These are phyloP conservation scores for Pterocles orientalis DNA, from an alignment of 2,113 vertebrate genomes.

Conservation along the genomic window DNA sequence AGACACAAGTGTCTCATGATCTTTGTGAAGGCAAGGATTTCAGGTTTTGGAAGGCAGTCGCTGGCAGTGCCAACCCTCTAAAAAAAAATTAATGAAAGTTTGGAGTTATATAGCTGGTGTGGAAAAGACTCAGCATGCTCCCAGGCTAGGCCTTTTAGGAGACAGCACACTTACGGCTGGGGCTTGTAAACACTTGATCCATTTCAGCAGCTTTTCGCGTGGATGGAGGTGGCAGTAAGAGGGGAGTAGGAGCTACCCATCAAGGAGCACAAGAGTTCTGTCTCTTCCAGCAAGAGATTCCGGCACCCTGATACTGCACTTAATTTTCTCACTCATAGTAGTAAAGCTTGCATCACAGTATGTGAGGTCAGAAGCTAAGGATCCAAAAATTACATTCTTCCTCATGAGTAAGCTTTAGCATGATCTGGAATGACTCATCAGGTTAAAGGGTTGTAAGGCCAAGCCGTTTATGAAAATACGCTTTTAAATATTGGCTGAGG, in stretches of 20 bases:
- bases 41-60: neutral
- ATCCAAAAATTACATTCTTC: slow-evolving; percentile 35
- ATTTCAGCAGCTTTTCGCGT: neutral
- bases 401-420: slow-evolving; percentile 47
- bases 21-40: neutral
- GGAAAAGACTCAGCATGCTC: neutral
- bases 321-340: neutral
- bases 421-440: slow-evolving; percentile 37
- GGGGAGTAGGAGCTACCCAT: neutral
- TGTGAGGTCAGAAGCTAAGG: slow-evolving; percentile 30
- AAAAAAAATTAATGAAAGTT: neutral
- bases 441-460: neutral
- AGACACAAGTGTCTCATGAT: neutral
- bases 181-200: neutral
- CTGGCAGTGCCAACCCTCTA: neutral
- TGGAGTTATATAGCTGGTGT: neutral
- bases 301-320: neutral
- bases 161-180: neutral
- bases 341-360: slow-evolving; percentile 14
- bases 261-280: neutral
- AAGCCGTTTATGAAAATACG: neutral
- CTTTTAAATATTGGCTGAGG: neutral
- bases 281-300: slow-evolving; percentile 16
- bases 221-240: neutral
- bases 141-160: neutral